A percentile compares a stretch with the other conserved stretches of the same genome.
Conservation (phyloP, 2,113 vertebrate genomes). For the Oriolus oriolus region DNA sequence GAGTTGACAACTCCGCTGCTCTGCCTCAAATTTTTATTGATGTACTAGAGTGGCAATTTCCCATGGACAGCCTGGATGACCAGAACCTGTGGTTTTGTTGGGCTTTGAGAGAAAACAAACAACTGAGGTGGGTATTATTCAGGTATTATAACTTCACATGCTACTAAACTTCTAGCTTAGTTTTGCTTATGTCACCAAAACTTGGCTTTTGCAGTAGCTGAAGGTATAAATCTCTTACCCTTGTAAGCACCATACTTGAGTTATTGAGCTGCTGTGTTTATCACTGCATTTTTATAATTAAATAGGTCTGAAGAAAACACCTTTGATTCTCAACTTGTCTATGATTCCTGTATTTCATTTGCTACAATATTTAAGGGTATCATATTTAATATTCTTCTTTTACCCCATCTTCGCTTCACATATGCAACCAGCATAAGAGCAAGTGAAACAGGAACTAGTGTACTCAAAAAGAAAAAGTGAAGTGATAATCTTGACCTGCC, state of each 20-base stretch:
- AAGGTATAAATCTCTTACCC: not conserved
- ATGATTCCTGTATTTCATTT: not conserved
- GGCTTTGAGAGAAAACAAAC: constrained; percentile 36
- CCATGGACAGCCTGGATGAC: constrained; percentile 7
- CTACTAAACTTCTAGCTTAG: constrained; percentile 33
- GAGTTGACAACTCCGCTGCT: not conserved
- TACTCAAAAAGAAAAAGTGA: not conserved
- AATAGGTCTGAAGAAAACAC: not conserved
- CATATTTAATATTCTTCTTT: not conserved
- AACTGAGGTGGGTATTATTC: constrained; percentile 32
- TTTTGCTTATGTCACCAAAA: constrained; percentile 21
- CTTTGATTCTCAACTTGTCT: not conserved
- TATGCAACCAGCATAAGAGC: not conserved
- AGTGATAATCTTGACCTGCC: not conserved
- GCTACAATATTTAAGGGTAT: not conserved
- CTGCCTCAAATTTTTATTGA: not conserved
- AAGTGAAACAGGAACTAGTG: not conserved
- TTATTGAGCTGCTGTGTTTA: not conserved
- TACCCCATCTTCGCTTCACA: not conserved
- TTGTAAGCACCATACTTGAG: not conserved
- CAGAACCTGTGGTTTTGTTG: not conserved
- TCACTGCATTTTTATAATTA: not conserved
- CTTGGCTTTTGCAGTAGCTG: not conserved
- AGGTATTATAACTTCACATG: constrained; percentile 25
- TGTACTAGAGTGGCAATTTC: not conserved